Conservation (phyloP, 2,888 invertebrate species). For the Pachydiplax longipennis region DNA sequence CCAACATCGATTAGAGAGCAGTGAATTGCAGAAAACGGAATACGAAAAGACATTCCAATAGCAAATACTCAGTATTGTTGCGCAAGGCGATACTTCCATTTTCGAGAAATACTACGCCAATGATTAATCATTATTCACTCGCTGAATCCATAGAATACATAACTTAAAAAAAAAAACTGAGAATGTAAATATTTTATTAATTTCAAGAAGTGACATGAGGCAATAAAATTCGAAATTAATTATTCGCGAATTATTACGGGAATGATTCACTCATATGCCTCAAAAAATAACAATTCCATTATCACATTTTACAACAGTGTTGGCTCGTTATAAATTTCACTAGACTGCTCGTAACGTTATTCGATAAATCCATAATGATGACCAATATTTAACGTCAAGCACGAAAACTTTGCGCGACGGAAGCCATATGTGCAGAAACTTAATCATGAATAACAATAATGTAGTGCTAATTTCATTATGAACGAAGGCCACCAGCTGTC, state of each 20-base stretch:
- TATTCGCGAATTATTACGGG: neutral
- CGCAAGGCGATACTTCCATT: conserved; percentile 38
- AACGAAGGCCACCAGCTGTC: neutral
- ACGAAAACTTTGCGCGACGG: neutral
- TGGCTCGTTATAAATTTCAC: neutral
- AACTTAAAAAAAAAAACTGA: too few relatives aligned
- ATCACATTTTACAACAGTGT: neutral
- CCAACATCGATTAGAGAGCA: neutral
- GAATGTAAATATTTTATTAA: neutral
- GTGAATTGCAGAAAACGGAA: neutral
- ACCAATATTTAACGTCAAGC: neutral
- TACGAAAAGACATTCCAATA: neutral
- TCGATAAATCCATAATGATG: neutral
- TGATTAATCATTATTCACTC: neutral
- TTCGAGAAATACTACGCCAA: neutral
- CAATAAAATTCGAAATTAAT: neutral
- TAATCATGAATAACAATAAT: neutral
- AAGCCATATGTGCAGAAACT: neutral
- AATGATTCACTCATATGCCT: neutral
- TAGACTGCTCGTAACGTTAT: neutral
- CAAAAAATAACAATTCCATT: neutral
- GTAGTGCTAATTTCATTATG: neutral
- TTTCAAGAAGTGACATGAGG: neutral
- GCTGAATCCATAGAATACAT: too few relatives aligned
- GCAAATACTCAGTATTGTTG: neutral